Evolutionary conservation across 2,888 invertebrate genomes (phyloP).

Genomic region (Drosophila flavopinicola): DNA sequence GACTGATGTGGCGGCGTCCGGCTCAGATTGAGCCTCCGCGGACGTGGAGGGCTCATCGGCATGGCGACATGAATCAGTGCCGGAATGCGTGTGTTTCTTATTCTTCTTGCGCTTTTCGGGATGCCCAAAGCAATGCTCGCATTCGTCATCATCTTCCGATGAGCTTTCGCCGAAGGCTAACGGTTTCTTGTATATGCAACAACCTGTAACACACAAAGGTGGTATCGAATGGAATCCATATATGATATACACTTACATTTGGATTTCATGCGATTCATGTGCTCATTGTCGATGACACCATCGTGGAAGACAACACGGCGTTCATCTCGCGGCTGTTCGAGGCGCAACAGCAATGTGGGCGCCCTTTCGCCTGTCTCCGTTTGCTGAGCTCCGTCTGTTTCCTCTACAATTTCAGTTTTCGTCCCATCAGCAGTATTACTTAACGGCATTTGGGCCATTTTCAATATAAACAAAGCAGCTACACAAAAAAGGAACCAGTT

Average conservation of each 20-base stretch:
- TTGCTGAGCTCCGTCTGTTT: conserved; percentile 27
- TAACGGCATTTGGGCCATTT: conserved; percentile 54
- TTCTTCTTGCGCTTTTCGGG: conserved; percentile 87
- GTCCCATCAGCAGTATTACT: conserved; percentile 20
- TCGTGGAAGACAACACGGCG: conserved; percentile 95
- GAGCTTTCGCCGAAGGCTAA: conserved; percentile 94
- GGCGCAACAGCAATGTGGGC: conserved; percentile 85
- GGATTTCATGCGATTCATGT: conserved; percentile 97
- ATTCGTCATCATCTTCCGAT: conserved; percentile 92
- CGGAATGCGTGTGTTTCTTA: conserved; percentile 43
- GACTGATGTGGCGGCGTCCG: not conserved
- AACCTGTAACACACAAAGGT: conserved; percentile 86
- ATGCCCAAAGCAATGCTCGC: conserved; percentile 94
- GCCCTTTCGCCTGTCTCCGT: conserved; percentile 18
- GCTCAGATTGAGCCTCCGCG: conserved; percentile 13
- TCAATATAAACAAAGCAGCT: conserved; percentile 28
- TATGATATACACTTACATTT: conserved; percentile 90
- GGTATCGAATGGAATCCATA: no score
- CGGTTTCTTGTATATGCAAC: conserved; percentile 97
- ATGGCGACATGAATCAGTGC: conserved; percentile 17
- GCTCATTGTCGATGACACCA: conserved; percentile 97
- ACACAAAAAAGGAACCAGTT: conserved; percentile 8
- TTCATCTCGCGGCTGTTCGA: conserved; percentile 88
- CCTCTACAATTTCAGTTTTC: conserved; percentile 47
- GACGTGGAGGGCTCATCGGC: conserved; percentile 61